Conservation (phyloP, 2,113 vertebrate species). For the Eretmochelys imbricata region DNA sequence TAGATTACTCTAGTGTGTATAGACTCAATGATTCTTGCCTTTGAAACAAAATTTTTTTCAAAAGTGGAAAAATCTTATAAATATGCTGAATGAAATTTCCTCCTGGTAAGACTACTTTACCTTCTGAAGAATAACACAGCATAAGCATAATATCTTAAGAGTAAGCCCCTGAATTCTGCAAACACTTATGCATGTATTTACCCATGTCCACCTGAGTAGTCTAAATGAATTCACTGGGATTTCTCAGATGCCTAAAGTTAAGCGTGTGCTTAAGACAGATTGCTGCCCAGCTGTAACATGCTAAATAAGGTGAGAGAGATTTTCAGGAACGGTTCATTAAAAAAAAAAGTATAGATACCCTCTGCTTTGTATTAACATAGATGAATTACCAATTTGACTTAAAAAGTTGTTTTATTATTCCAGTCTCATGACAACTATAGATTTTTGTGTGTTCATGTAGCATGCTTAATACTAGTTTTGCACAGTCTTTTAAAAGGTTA, state of each 20-base stretch:
- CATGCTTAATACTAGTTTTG: not conserved
- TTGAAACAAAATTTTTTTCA: not conserved
- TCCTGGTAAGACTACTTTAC: not conserved
- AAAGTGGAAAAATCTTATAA: not conserved
- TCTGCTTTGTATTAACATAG: not conserved
- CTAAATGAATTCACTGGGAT: not conserved
- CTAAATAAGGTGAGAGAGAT: not conserved
- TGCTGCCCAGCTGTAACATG: not conserved
- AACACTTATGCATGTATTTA: not conserved
- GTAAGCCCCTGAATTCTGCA: not conserved
- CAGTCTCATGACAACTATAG: not conserved
- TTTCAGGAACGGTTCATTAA: not conserved
- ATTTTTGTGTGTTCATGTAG: not conserved
- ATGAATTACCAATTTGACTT: not conserved
- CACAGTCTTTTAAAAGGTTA: not conserved
- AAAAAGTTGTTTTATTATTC: not conserved
- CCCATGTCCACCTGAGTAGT: not conserved
- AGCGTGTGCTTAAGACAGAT: not conserved
- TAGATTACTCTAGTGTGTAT: not conserved
- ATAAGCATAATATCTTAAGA: not conserved
- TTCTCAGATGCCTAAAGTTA: not conserved
- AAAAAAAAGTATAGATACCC: not conserved
- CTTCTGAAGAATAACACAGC: not conserved
- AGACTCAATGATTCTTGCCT: slow-evolving; percentile 2
- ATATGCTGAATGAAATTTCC: not conserved